Percentiles rank a stretch among this genome's conserved stretches.
Evolutionary conservation across 2,797 vertebrate genomes (phyloP).

Genomic region (Lacerta agilis): DNA sequence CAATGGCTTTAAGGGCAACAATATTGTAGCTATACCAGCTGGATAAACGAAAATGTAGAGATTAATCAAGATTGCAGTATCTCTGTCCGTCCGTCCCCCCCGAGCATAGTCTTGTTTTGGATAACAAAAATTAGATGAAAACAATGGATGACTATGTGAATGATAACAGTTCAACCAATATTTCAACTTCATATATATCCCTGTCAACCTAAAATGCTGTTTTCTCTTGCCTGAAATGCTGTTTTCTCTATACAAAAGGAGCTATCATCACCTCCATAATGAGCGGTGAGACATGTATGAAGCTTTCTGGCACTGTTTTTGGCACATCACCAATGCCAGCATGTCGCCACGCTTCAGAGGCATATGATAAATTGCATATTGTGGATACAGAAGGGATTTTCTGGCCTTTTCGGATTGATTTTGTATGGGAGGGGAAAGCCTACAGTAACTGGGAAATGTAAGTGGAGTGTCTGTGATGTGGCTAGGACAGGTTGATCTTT

Average conservation of each 20-base stretch:
- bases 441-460: neutral
- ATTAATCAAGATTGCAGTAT: neutral
- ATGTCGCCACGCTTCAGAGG: neutral
- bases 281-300: neutral
- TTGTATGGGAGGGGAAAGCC: neutral
- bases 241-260: neutral
- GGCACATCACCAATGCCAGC: neutral
- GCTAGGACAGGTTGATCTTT: conserved; percentile 2
- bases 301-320: neutral
- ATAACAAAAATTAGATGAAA: neutral
- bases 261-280: neutral
- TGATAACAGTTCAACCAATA: neutral
- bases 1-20: neutral
- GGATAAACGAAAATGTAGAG: neutral
- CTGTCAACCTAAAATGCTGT: neutral
- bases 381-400: conserved; percentile 4
- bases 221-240: neutral
- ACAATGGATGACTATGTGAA: neutral
- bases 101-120: neutral
- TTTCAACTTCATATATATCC: neutral
- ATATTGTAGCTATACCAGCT: neutral
- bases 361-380: neutral
- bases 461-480: neutral
- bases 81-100: neutral
- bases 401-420: conserved; percentile 27